Evolutionary conservation across 2,797 vertebrate genomes (phyloP).

Genomic region (Poeciliopsis paucimaculata): DNA sequence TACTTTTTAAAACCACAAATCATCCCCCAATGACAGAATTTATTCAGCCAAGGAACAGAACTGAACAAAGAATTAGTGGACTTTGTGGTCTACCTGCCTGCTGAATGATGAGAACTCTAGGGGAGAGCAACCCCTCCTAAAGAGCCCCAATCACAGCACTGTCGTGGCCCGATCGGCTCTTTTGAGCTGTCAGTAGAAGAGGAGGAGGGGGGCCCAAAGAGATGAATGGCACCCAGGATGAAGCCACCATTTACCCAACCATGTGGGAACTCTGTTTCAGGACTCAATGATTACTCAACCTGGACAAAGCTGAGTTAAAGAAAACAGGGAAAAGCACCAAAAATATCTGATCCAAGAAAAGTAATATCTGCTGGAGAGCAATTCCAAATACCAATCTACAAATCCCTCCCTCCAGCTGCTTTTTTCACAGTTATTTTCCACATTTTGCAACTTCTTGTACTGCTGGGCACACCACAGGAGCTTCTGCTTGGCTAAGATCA

Average conservation of each 20-base stretch:
- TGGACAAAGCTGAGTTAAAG: conserved; percentile 78
- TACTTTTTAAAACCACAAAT: conserved; percentile 84
- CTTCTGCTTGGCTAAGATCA: conserved; percentile 37
- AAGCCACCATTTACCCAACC: conserved; percentile 95
- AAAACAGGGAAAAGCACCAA: conserved; percentile 24
- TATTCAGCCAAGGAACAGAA: conserved; percentile 91
- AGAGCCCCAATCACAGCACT: conserved; percentile 99
- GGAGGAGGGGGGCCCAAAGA: conserved; percentile 82
- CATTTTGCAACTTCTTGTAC: conserved; percentile 62
- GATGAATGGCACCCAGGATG: conserved; percentile 95
- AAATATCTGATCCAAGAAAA: neutral
- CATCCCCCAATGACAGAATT: conserved; percentile 96
- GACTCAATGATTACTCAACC: conserved; percentile 93
- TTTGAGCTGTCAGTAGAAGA: conserved; percentile 96
- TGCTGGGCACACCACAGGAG: conserved; percentile 34
- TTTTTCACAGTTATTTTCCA: conserved; percentile 24
- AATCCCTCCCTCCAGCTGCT: conserved; percentile 30
- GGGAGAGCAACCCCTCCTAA: conserved; percentile 87
- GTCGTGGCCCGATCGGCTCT: conserved; percentile 96
- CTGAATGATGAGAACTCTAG: conserved; percentile 94
- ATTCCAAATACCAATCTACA: conserved; percentile 17
- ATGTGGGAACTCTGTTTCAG: conserved; percentile 93
- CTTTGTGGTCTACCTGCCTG: conserved; percentile 99
- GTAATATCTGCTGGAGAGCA: neutral
- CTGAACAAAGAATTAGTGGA: conserved; percentile 98